Base-by-base conservation (phyloP, 92 coral and sea anemone genomes). In the Umimayanthus chanpuru region DNA sequence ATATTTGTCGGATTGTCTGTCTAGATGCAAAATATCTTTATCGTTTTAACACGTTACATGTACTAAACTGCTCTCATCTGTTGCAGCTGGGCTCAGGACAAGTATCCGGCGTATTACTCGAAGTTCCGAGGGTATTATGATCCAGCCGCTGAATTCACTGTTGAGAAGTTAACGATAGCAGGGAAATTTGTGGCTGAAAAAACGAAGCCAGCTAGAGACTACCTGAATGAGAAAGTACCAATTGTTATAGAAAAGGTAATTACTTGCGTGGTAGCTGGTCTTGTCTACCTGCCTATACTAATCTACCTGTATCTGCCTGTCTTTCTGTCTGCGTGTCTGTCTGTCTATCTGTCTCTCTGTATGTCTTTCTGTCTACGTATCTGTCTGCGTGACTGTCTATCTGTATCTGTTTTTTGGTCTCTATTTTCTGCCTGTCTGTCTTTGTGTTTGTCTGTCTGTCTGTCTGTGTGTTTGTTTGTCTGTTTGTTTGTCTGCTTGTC, bases 191-290 rank as follows among this genome's bases (percentile, higher is more conserved):
- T 94, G 61, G 98, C 97, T 9, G 94, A 95, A 72, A 85, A 89
- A 76, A 95, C 98, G 39, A 88, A 93, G 80, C 99, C 99, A 41
- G 98, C 96, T 2, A 92, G 99, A 56, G 95, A 93, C 79, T 97
- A 97, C 75, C 89, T 97, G 29, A 93, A 94, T 89, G 86, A 91
- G 89, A 97, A 94, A 85, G 90, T 97, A 4, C 99, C 99, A 5
- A 93, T 91, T 76, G 77, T 95, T 73, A 79, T 97, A 93, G 99
- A 93, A 93, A 97, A 95, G 98, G 99, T 97, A 89, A 85, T 5
- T 61, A 61, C 78, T 32, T 25, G n/a, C 21, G 50, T 21, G 23
- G 9, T 79, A 38, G 16, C 32, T 25, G 50, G 5, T 47, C 9
- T 3, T 56, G 23, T 0, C 65, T 56, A 56, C 65, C 65, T 43